Conservation (phyloP, 1,140 invertebrate genomes). For the Drosophila oshimai region DNA sequence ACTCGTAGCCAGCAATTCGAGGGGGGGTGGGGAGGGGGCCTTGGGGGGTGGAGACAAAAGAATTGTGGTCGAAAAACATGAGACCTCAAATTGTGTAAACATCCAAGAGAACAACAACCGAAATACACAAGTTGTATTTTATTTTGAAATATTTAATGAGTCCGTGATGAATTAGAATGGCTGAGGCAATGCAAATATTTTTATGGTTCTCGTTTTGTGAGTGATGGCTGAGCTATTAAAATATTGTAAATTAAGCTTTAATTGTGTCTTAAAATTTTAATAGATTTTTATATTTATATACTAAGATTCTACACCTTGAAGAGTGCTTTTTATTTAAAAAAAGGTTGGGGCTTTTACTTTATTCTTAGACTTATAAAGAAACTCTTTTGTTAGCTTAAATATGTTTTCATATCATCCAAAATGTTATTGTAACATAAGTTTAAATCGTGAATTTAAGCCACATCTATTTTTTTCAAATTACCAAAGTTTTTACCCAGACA, state of each 20-base stretch:
- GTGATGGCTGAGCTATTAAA: neutral
- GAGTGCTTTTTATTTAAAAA: neutral
- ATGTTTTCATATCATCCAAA: neutral
- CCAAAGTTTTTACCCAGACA: neutral
- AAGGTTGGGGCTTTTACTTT: neutral
- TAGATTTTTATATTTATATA: conserved; percentile 1
- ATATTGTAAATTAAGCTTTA: conserved; percentile 9
- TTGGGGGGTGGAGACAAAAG: conserved; percentile 45
- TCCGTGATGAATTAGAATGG: conserved; percentile 42
- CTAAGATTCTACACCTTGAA: neutral
- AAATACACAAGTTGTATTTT: conserved; percentile 51
- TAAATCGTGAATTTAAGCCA: no score
- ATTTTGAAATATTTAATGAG: conserved; percentile 61
- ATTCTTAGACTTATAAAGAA: neutral
- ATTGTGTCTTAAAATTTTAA: neutral
- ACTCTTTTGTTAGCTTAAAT: neutral
- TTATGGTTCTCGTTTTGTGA: neutral
- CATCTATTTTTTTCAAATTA: no score
- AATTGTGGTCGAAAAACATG: conserved; percentile 57
- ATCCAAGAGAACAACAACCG: conserved; percentile 20
- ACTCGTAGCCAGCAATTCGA: conserved; percentile 38
- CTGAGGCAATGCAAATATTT: neutral
- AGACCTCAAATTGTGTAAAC: conserved; percentile 33
- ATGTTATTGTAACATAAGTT: no score
- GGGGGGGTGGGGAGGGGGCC: neutral